Evolutionary conservation across 2,888 invertebrate species (phyloP), one percentile per base, ranked within the genome.

Genomic region (Craniophora ligustri): DNA sequence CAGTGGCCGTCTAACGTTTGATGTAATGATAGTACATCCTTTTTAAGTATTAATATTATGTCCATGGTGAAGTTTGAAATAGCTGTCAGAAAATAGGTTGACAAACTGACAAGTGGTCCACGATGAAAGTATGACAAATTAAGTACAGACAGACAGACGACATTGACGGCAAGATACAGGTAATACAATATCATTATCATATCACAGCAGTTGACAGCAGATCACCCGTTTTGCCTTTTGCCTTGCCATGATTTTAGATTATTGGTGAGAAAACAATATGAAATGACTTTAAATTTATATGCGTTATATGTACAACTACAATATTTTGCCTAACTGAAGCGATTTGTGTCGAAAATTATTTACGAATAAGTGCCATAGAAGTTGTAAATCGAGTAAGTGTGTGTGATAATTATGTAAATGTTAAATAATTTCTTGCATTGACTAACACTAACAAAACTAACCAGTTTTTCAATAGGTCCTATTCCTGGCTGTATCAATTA

Each of bases 381-480:
- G 54, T 58, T 49, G 35, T 13, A 42, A 30, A 67, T 46, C 39
- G 38, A 56, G 72, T 70, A 70, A 68, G 70, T 70, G 45, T 26
- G 13, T 36, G 44, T 56, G 60, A 42, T 57, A 69, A 61, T 72
- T 69, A 69, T 71, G 55, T 70, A 69, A 71, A 69, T 62, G 58
- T 49, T 62, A 38, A 32, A 40, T 44, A 44, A 40, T 48, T 53
- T 48, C 47, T 31, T 50, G 23, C n/a, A 7, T 18, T 39, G 38
- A 31, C 23, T 45, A 53, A 16, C 30, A 41, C 11, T 42, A 23
- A 35, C 19, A 28, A 35, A 46, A 40, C 7, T 19, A 23, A 35
- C 19, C n/a, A n/a, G 28, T 34, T 31, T 19, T 45, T 14, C 2
- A 26, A 2, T 13, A 28, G 0, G 6, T 30, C 11, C 19, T 16